These are phyloP conservation scores for Percina caprodes DNA, from an alignment of 2,113 vertebrate species.

Conservation along the genomic window DNA sequence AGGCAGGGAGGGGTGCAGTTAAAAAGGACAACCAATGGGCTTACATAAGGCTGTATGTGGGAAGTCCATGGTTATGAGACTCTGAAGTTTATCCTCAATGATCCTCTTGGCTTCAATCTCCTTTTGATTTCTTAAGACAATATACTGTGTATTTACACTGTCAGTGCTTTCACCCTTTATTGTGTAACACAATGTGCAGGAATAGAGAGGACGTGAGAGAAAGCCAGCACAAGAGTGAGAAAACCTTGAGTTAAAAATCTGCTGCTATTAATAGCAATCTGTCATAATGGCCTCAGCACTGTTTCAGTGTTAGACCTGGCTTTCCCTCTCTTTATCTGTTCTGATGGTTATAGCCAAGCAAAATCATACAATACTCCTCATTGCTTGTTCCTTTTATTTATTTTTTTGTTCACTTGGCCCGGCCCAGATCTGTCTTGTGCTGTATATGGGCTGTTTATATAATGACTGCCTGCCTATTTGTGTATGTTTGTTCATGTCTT, in stretches of 20 bases:
- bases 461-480: slow-evolving; percentile 35
- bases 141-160: slow-evolving; percentile 22
- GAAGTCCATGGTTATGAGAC: slow-evolving; percentile 45
- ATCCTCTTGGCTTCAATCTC: slow-evolving; percentile 7
- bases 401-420: slow-evolving; percentile 13
- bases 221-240: slow-evolving; percentile 63
- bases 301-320: slow-evolving; percentile 70
- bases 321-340: slow-evolving; percentile 41
- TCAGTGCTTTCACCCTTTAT: slow-evolving; percentile 38
- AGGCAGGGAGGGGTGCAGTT: slow-evolving; percentile 48
- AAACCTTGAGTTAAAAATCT: slow-evolving; percentile 82
- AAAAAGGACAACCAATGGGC: slow-evolving; percentile 46
- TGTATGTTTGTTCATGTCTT: slow-evolving; percentile 18
- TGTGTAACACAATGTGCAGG: slow-evolving; percentile 53
- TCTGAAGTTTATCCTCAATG: slow-evolving; percentile 30
- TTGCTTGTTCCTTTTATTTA: slow-evolving; percentile 15
- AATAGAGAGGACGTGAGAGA: slow-evolving; percentile 53
- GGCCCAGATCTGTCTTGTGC: slow-evolving; percentile 31
- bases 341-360: slow-evolving; percentile 27
- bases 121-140: slow-evolving; percentile 18
- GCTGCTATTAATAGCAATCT: slow-evolving; percentile 83
- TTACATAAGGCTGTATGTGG: slow-evolving; percentile 65
- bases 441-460: slow-evolving; percentile 47
- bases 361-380: slow-evolving; percentile 23
- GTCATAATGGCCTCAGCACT: slow-evolving; percentile 71